Conservation (phyloP, 2,113 vertebrate species). For the Pavo muticus region DNA sequence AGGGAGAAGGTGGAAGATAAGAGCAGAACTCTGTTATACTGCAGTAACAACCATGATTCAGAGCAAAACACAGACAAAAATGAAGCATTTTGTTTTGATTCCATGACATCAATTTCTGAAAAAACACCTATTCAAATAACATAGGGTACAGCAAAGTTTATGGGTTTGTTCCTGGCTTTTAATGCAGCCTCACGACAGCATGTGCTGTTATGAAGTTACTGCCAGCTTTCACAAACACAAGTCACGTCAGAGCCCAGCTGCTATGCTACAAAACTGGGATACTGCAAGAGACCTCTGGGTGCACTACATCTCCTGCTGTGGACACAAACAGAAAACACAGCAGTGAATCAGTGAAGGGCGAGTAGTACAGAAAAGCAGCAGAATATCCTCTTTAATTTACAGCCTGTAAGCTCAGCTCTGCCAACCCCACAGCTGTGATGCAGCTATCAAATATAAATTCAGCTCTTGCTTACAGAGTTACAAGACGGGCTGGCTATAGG, state of each 20-base stretch:
- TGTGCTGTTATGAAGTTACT: neutral
- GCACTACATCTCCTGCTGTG: neutral
- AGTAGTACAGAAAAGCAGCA: neutral
- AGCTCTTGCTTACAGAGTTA: neutral
- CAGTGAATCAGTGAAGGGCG: neutral
- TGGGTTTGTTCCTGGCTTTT: neutral
- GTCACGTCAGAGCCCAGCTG: neutral
- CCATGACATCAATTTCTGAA: neutral
- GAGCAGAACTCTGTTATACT: constrained; percentile 18
- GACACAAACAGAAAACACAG: neutral
- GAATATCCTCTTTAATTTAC: neutral
- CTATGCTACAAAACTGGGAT: neutral
- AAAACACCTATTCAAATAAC: constrained; percentile 1
- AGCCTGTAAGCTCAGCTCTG: neutral
- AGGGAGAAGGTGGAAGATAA: constrained; percentile 10
- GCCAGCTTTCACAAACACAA: neutral
- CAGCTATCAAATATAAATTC: neutral
- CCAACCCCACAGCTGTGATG: neutral
- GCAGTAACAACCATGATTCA: constrained; percentile 13
- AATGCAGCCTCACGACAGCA: neutral
- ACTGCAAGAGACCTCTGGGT: neutral
- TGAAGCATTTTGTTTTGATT: constrained; percentile 17
- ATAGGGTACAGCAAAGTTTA: neutral
- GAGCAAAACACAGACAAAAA: neutral
- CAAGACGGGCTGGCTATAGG: neutral